phyloP scores from a whole-genome alignment of 2,113 vertebrate species.

The Sapayoa aenigma region DNA sequence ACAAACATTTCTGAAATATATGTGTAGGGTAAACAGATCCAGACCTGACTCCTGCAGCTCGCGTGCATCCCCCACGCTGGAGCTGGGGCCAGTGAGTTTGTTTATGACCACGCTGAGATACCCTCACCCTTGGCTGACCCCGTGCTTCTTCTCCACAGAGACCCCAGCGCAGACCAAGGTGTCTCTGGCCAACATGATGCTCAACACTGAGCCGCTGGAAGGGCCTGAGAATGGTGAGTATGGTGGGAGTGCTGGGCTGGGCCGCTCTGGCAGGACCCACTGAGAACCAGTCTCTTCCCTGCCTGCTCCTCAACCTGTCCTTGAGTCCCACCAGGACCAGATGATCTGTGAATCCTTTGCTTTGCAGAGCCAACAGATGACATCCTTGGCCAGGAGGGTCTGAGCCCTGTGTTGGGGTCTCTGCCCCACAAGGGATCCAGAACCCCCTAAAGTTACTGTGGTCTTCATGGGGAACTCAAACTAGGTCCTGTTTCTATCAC shows the following conservation, averaged over 20 bases:
- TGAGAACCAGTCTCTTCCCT: not conserved
- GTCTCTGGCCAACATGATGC: slow-evolving; percentile 59
- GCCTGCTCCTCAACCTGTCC: not conserved
- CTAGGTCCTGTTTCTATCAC: not conserved
- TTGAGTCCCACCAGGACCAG: not conserved
- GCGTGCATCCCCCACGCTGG: not conserved
- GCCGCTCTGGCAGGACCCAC: not conserved
- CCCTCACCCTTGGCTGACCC: not conserved
- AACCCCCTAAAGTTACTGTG: not conserved
- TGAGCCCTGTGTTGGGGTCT: not conserved
- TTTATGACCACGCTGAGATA: not conserved
- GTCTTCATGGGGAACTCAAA: not conserved
- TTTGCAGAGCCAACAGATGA: not conserved
- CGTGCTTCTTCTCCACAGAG: slow-evolving; percentile 34
- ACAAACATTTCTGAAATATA: not conserved
- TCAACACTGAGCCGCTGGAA: slow-evolving; percentile 74
- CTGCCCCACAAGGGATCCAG: not conserved
- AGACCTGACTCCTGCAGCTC: not conserved
- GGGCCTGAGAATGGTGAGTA: slow-evolving; percentile 80
- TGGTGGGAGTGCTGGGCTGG: not conserved
- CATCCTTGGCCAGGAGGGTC: rapidly evolving
- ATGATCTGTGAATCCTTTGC: not conserved
- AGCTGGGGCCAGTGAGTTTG: not conserved
- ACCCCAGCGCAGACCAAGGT: not conserved
- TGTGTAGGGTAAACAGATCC: not conserved